phyloP scores from a whole-genome alignment of 2,113 vertebrate genomes.

The Albula glossodonta region DNA sequence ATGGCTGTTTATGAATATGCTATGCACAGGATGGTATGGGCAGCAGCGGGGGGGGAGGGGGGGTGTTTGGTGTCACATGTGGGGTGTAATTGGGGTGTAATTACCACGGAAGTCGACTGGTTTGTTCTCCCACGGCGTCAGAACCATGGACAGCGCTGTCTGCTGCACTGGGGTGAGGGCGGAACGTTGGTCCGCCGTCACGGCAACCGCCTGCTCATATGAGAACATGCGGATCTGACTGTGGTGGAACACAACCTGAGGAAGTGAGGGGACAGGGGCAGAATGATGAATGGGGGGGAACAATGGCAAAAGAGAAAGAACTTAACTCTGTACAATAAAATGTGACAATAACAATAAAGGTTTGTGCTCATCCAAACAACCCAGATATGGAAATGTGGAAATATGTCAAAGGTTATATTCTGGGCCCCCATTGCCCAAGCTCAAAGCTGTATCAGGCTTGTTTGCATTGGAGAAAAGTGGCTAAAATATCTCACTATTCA shows the following conservation, averaged over 20 bases:
- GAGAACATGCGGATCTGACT: slow-evolving; percentile 70
- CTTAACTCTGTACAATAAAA: neutral
- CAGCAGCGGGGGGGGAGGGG: neutral
- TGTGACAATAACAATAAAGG: too few species aligned
- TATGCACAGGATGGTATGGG: too few species aligned
- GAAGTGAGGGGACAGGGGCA: neutral
- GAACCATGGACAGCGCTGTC: slow-evolving; percentile 69
- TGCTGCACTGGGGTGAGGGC: slow-evolving; percentile 59
- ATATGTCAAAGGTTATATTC: too few species aligned
- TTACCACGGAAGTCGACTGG: slow-evolving; percentile 66
- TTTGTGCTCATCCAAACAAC: too few species aligned
- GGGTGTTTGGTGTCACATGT: neutral
- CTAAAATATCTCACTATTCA: too few species aligned
- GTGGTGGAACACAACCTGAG: slow-evolving; percentile 65
- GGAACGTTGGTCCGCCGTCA: slow-evolving; percentile 59
- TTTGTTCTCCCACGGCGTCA: slow-evolving; percentile 65
- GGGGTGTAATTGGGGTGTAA: neutral
- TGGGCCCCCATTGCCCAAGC: too few species aligned
- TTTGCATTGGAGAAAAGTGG: too few species aligned
- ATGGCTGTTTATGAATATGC: too few species aligned
- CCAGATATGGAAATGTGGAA: too few species aligned
- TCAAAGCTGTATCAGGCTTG: too few species aligned
- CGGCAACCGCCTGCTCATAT: slow-evolving; percentile 71
- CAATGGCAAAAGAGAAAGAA: neutral
- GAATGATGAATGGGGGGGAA: neutral